A percentile compares a stretch with the other conserved stretches of the same genome.
These are phyloP conservation scores for Rhodophaea formosa DNA, from an alignment of 2,888 invertebrate genomes.

Conservation along the genomic window DNA sequence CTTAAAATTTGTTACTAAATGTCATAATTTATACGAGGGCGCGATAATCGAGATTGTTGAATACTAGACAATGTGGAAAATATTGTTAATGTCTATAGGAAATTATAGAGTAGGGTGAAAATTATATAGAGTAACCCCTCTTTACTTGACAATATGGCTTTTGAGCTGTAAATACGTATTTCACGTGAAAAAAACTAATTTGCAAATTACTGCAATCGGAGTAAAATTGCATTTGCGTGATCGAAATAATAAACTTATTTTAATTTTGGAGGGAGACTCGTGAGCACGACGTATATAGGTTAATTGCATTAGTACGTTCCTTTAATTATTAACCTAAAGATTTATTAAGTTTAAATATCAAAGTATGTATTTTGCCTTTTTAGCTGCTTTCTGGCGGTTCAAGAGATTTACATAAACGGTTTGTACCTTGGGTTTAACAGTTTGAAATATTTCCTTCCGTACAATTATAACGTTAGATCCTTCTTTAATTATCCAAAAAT, in stretches of 20 bases:
- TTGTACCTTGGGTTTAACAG: no score
- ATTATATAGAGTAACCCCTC: slow-evolving; percentile 10
- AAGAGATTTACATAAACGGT: no score
- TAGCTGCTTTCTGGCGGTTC: no score
- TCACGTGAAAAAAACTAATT: background rate
- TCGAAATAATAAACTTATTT: background rate
- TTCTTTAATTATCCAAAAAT: no score
- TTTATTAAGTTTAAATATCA: no score
- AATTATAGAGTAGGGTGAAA: slow-evolving; percentile 14
- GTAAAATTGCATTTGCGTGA: slow-evolving; percentile 1
- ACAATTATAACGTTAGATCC: no score
- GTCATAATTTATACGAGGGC: slow-evolving; percentile 11
- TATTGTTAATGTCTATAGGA: slow-evolving; percentile 5
- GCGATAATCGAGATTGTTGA: slow-evolving; percentile 12
- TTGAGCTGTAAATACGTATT: background rate
- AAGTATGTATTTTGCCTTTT: no score
- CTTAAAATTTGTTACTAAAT: slow-evolving; percentile 6
- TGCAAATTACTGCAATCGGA: slow-evolving; percentile 4
- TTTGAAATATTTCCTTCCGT: no score
- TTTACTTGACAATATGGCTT: slow-evolving; percentile 6
- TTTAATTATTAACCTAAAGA: no score
- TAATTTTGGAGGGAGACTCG: background rate
- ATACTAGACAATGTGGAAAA: slow-evolving; percentile 14
- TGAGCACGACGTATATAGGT: no score
- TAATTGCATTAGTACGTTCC: no score